Percentiles rank a stretch among this genome's conserved stretches.
Conservation (phyloP, 1,140 invertebrate species). For the Zophobas atratus region DNA sequence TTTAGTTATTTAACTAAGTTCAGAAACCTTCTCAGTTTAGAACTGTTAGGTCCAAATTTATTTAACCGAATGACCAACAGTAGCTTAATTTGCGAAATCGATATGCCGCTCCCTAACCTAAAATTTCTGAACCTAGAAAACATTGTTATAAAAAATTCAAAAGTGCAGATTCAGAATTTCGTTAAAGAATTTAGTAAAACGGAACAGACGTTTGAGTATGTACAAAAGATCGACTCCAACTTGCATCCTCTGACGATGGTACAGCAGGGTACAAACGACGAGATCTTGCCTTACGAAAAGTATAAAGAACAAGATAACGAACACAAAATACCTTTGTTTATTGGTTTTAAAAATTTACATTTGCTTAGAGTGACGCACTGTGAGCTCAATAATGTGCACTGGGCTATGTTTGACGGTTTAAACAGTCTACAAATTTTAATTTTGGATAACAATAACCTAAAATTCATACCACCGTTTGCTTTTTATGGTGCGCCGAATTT, state of each 20-base stretch:
- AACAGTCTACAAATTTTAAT: conserved; percentile 74
- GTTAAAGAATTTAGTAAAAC: conserved; percentile 62
- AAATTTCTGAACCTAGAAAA: conserved; percentile 70
- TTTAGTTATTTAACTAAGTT: conserved; percentile 71
- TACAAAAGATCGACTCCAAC: conserved; percentile 61
- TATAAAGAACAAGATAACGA: conserved; percentile 71
- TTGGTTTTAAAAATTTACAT: conserved; percentile 71
- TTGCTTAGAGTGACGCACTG: conserved; percentile 75
- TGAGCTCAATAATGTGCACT: conserved; percentile 74
- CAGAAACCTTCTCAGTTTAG: conserved; percentile 72
- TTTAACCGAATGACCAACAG: conserved; percentile 58
- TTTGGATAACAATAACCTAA: conserved; percentile 75
- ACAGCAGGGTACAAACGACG: conserved; percentile 66
- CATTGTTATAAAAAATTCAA: conserved; percentile 64
- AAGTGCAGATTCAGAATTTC: conserved; percentile 62
- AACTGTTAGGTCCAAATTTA: conserved; percentile 73
- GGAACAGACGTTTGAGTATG: conserved; percentile 64
- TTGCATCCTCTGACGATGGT: conserved; percentile 62
- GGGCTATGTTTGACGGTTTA: conserved; percentile 81
- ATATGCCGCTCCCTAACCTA: conserved; percentile 66
- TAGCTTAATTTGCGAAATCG: conserved; percentile 66
- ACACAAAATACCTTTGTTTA: conserved; percentile 70
- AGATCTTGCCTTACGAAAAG: conserved; percentile 77
- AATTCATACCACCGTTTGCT: conserved; percentile 78
- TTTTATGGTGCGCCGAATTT: conserved; percentile 79